phyloP scores from a whole-genome alignment of 2,113 vertebrate species.

The Motacilla alba region DNA sequence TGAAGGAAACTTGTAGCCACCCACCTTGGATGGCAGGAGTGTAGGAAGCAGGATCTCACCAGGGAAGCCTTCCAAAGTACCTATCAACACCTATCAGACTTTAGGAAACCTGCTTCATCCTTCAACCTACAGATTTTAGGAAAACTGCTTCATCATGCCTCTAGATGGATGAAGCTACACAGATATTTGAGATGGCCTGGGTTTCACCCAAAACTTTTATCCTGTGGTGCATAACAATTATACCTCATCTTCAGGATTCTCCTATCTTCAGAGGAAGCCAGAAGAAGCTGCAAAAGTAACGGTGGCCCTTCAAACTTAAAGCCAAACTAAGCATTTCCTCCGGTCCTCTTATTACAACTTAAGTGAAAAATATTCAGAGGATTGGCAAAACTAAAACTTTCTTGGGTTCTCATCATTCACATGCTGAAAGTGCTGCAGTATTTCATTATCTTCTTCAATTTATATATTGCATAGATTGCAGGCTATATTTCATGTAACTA shows the following conservation, averaged over 20 bases:
- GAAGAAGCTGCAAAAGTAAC: background rate
- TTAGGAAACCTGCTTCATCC: background rate
- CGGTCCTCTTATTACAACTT: background rate
- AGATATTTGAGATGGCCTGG: background rate
- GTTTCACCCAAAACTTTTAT: background rate
- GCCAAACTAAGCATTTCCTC: background rate
- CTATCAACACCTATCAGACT: background rate
- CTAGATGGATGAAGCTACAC: background rate
- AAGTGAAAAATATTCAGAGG: background rate
- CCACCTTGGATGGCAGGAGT: background rate
- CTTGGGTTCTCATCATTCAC: background rate
- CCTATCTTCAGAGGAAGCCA: background rate
- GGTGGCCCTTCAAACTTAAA: background rate
- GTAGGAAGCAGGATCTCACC: background rate
- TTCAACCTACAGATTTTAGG: background rate
- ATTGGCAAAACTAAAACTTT: background rate
- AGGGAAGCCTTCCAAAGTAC: background rate
- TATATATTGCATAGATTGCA: background rate
- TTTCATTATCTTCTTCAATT: background rate
- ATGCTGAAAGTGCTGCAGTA: background rate
- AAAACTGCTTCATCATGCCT: background rate
- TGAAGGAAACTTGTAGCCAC: background rate
- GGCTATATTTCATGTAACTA: background rate
- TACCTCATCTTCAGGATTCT: background rate
- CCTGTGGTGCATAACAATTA: background rate